A percentile compares a stretch with the other conserved stretches of the same genome.
Evolutionary conservation across 2,113 vertebrate species (phyloP).

Genomic region (Myodes glareolus): DNA sequence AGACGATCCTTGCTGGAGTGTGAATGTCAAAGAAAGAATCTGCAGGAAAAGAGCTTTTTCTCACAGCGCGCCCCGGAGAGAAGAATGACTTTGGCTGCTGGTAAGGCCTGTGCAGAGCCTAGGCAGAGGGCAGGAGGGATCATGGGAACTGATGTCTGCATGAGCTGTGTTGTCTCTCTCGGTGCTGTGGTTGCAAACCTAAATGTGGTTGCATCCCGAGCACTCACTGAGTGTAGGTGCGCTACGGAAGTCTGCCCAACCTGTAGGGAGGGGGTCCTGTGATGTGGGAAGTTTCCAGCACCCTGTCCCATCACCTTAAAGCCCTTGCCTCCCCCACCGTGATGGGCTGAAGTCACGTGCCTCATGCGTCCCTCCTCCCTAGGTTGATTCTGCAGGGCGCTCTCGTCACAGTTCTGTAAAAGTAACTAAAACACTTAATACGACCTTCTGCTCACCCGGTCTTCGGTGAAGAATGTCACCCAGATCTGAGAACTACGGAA

Average conservation of each 20-base stretch:
- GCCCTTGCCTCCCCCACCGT: background rate
- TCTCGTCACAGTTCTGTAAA: background rate
- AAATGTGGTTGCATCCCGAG: background rate
- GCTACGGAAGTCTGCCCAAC: background rate
- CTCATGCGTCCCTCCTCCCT: background rate
- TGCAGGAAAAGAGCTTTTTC: constrained; percentile 71
- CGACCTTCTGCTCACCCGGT: background rate
- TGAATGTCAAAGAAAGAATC: constrained; percentile 81
- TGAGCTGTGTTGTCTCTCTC: constrained; percentile 27
- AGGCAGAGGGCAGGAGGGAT: background rate
- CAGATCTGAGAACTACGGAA: background rate
- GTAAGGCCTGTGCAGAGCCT: background rate
- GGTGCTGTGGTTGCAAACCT: background rate
- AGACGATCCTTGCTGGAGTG: constrained; percentile 76
- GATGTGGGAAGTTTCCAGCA: background rate
- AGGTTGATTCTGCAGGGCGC: background rate
- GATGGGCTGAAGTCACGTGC: background rate
- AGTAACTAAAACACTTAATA: background rate
- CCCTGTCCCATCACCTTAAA: background rate
- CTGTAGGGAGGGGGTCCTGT: background rate
- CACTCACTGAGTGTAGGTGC: background rate
- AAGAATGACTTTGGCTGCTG: constrained; percentile 39
- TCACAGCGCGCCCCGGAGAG: constrained; percentile 61
- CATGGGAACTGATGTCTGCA: background rate
- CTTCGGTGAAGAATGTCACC: background rate